Percentiles rank a stretch among this genome's conserved stretches.
These are phyloP conservation scores for Desmodus rotundus DNA, from an alignment of 2,113 vertebrate genomes.

Conservation along the genomic window DNA sequence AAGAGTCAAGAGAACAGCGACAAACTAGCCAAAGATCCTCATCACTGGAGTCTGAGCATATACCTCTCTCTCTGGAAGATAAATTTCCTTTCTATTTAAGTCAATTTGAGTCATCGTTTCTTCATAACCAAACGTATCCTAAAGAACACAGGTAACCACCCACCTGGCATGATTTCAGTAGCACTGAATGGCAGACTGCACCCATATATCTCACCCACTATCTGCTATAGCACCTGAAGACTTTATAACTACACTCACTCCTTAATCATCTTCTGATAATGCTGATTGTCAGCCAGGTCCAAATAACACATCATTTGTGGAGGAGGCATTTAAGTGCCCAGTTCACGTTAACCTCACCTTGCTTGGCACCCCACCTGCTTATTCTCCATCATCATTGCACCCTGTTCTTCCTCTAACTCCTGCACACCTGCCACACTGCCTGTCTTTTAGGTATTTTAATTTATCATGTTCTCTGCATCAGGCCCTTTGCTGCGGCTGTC, in stretches of 20 bases:
- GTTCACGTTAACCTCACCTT: background rate
- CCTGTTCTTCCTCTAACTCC: background rate
- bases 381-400: background rate
- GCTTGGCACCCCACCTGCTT: rapidly evolving
- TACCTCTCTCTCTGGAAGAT: background rate
- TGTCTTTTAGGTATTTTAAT: background rate
- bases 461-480: background rate
- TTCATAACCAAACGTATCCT: background rate
- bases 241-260: background rate
- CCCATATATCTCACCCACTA: background rate
- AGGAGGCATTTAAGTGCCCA: background rate
- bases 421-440: no score
- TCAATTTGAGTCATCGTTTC: background rate
- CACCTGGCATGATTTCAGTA: background rate
- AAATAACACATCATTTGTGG: no score
- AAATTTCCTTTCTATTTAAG: background rate
- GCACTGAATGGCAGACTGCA: background rate
- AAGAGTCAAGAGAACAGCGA: background rate
- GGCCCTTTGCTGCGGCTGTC: background rate
- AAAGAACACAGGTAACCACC: background rate
- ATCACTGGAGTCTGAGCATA: background rate
- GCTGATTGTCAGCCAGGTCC: background rate
- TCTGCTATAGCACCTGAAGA: background rate
- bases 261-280: background rate
- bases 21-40: background rate